Conservation (phyloP, 2,113 vertebrate species). For the Halcyon malimbica region DNA sequence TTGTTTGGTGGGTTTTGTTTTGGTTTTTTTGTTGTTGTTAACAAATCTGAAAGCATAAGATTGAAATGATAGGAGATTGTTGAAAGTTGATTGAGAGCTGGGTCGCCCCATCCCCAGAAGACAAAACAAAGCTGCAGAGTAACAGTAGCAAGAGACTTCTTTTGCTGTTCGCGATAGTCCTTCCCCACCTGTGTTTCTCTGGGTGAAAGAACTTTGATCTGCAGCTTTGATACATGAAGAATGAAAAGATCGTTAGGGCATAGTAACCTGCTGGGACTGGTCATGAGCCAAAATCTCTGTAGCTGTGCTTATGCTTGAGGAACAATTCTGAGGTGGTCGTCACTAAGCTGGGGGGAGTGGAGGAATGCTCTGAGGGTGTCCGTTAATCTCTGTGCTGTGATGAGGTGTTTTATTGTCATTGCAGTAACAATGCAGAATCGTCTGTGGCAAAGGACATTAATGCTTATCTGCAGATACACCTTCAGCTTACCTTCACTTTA, state of each 20-base stretch:
- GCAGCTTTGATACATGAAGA: background rate
- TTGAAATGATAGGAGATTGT: background rate
- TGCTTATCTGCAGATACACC: background rate
- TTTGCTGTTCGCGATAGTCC: background rate
- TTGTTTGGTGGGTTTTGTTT: no score
- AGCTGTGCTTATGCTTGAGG: background rate
- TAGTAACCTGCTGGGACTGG: background rate
- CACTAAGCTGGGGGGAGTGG: background rate
- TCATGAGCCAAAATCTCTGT: background rate
- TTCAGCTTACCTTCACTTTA: background rate
- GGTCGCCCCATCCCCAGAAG: background rate
- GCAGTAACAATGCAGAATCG: background rate
- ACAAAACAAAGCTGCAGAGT: background rate
- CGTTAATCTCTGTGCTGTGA: background rate
- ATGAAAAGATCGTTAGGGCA: background rate
- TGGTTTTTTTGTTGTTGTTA: background rate
- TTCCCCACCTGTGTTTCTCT: background rate
- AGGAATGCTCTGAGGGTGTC: background rate
- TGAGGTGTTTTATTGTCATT: background rate
- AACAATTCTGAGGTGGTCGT: background rate
- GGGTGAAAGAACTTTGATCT: background rate
- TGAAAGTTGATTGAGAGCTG: background rate
- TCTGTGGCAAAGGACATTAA: background rate
- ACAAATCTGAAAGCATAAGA: background rate
- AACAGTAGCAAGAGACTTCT: background rate